Percentiles rank a stretch among this genome's conserved stretches.
Evolutionary conservation across 1,140 invertebrate species (phyloP).

Genomic region (Drosophila nigromelanica): DNA sequence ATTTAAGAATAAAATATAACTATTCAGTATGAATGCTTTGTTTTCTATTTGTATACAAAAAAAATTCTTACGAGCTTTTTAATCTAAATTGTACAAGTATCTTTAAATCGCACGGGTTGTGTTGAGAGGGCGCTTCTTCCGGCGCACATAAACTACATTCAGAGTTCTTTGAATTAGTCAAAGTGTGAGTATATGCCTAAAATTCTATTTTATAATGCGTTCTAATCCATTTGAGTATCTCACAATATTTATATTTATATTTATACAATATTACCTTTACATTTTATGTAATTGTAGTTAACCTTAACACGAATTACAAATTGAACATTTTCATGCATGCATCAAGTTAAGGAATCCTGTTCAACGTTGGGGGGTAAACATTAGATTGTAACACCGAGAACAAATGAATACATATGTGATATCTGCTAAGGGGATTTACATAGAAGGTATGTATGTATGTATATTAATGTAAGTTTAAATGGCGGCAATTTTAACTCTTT

Average conservation of each 20-base stretch:
- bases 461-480: constrained; percentile 6
- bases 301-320: constrained; percentile 50
- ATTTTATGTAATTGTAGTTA: constrained; percentile 68
- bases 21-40: constrained; percentile 53
- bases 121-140: constrained; percentile 25
- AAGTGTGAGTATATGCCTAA: constrained; percentile 41
- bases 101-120: constrained; percentile 33
- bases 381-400: constrained; percentile 73
- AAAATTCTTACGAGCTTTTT: constrained; percentile 63
- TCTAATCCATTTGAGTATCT: constrained; percentile 42
- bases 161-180: constrained; percentile 51
- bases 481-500: background rate
- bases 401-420: constrained; percentile 74
- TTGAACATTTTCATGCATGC: constrained; percentile 23
- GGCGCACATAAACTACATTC: constrained; percentile 21
- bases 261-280: constrained; percentile 63
- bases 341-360: constrained; percentile 33
- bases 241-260: constrained; percentile 45
- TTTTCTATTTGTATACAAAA: constrained; percentile 65
- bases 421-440: constrained; percentile 59
- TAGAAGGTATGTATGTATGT: constrained; percentile 17
- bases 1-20: constrained; percentile 82
- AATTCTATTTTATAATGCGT: constrained; percentile 32
- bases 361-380: constrained; percentile 42
- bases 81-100: constrained; percentile 59